Evolutionary conservation across 2,113 vertebrate species (phyloP), one percentile per base, ranked within the genome.

Genomic region (Haemorhous mexicanus): DNA sequence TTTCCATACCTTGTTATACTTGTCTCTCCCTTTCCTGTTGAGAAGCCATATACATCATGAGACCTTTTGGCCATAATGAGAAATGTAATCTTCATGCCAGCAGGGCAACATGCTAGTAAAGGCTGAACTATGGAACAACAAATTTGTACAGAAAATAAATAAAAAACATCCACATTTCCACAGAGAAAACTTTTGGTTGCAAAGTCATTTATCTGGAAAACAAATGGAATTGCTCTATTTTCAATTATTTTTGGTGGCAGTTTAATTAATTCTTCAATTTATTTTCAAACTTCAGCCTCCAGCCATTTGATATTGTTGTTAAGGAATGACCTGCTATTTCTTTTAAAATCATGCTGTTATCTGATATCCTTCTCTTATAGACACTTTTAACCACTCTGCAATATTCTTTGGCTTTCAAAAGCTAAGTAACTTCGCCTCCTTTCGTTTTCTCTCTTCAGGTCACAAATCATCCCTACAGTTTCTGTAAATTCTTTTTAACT

Each of bases 181-280:
- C 32, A 24, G 50, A 78, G 53, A 84, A 87, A 77, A 75, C 17
- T 26, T 89, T 62, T 67, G 27, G 44, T 69, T 62, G n/a, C 12
- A 56, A 93, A 87, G 52, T 72, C 3, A 47, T 90, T 96, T 91
- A 64, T 93, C 85, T 90, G 88, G 63, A 86, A 89, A 96, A 96
- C 43, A 93, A 93, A 92, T 43, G 13, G 50, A 86, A 77, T 90
- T 62, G 24, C 23, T 90, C 32, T 86, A 15, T 67, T 94, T 92
- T 88, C 82, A 85, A 53, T 95, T 93, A 81, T 92, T 96, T 92
- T 66, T 28, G 19, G 30, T 78, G 89, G 16, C 43, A 84, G 69
- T 78, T 93, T 97, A 94, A 97, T 96, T 96, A 95, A 90, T 93
- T 90, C 76, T 95, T 94, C 47, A 66, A 80, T 86, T 94, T 95